Percentiles rank a stretch among this genome's conserved stretches.
These are phyloP conservation scores for Pempheris klunzingeri DNA, from an alignment of 2,797 vertebrate species.

Conservation along the genomic window DNA sequence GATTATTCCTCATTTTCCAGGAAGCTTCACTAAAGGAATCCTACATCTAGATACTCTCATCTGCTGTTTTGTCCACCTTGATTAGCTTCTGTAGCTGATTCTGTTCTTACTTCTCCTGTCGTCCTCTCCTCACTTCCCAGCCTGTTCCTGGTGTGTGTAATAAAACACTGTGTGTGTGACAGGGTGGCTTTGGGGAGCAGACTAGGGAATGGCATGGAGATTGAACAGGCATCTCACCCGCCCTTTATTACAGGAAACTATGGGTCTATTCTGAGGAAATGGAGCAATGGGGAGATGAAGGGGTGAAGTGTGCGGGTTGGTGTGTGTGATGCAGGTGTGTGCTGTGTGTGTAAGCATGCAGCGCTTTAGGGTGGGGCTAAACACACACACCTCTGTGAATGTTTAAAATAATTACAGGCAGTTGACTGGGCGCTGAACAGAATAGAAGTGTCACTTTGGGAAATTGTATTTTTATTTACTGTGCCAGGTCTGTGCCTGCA, in stretches of 20 bases:
- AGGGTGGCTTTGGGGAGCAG: constrained; percentile 9
- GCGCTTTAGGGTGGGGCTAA: constrained; percentile 10
- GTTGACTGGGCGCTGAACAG: constrained; percentile 65
- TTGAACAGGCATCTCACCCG: constrained; percentile 17
- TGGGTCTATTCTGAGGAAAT: constrained; percentile 22
- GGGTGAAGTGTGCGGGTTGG: background rate
- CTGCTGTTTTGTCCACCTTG: no score
- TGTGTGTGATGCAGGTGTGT: constrained; percentile 15
- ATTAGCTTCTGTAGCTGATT: background rate
- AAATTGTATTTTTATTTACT: constrained; percentile 81
- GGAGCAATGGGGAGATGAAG: constrained; percentile 15
- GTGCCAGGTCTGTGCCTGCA: constrained; percentile 60
- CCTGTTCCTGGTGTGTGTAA: constrained; percentile 14
- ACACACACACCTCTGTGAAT: constrained; percentile 45
- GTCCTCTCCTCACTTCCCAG: background rate
- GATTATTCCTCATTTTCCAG: no score
- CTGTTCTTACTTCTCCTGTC: background rate
- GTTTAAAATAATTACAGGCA: constrained; percentile 75
- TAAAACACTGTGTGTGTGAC: constrained; percentile 30
- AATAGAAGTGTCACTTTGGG: constrained; percentile 75
- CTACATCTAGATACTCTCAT: no score
- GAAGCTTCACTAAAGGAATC: no score
- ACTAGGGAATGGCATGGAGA: constrained; percentile 25
- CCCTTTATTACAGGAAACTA: constrained; percentile 34
- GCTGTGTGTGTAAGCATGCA: background rate